phyloP scores from a whole-genome alignment of 2,888 invertebrate genomes.

The Eupithecia abbreviata region DNA sequence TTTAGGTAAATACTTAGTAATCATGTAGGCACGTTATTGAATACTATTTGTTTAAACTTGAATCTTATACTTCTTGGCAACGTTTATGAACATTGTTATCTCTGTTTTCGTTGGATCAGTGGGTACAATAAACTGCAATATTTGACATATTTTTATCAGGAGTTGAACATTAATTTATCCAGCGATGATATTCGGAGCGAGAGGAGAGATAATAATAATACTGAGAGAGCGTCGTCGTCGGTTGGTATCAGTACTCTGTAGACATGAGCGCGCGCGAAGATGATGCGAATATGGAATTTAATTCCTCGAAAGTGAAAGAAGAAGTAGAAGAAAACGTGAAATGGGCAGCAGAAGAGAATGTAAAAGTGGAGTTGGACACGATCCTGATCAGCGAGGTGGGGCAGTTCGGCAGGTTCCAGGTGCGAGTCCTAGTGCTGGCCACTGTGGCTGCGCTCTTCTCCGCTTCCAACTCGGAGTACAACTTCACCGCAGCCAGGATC shows the following conservation, averaged over 20 bases:
- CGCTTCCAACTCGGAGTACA: slow-evolving; percentile 65
- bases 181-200: not conserved
- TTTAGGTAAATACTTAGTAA: too few relatives aligned
- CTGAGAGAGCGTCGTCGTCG: not conserved
- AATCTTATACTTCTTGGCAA: too few relatives aligned
- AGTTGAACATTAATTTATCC: slow-evolving; percentile 2
- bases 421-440: slow-evolving; percentile 54
- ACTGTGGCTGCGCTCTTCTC: slow-evolving; percentile 59
- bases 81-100: not conserved
- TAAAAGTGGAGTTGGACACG: slow-evolving; percentile 62
- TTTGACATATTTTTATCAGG: not conserved
- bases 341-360: not conserved
- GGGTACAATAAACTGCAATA: not conserved
- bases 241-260: not conserved
- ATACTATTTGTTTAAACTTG: too few relatives aligned
- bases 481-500: slow-evolving; percentile 71
- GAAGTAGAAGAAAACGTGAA: not conserved
- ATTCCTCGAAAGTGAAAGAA: not conserved
- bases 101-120: not conserved
- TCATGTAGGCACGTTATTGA: too few relatives aligned
- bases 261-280: not conserved
- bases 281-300: not conserved
- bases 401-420: slow-evolving; percentile 68
- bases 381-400: slow-evolving; percentile 71
- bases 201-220: not conserved